Evolutionary conservation across 2,888 invertebrate genomes (phyloP), one percentile per base, ranked within the genome.

Genomic region (Noctua janthina): DNA sequence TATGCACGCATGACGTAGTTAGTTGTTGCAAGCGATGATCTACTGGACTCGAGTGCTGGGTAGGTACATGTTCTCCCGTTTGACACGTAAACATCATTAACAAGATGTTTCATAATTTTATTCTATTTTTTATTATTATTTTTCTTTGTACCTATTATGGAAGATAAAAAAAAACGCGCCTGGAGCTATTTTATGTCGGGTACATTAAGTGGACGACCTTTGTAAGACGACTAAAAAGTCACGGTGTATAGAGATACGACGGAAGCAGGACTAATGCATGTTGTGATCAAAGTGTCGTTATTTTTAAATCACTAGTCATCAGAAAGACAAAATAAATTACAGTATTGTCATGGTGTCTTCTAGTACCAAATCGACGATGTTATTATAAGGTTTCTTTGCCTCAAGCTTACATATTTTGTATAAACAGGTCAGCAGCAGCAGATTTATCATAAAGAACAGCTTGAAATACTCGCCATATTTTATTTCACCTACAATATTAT

Each of bases 201-300:
- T 29, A 29, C 29, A 29, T 29, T 29, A 29, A 29, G 29, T 29
- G 29, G 29, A 29, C 29, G 29, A 29, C 29, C 29, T 29, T 29
- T 29, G 29, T 29, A 29, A 29, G 29, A 29, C 29, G 1, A 29
- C 29, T 29, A 29, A 29, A 29, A 29, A 29, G 29, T 29, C 29
- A 29, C 29, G 29, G 29, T 29, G 29, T 29, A 29, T 29, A n/a
- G 64, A 46, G 23, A 71, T 72, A 35, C 64, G 23, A 67, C 43
- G 10, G 23, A 4, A 39, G 49, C 20, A 66, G 35, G 39, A 74
- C 68, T 72, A 78, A 81, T 84, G 66, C 46, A 54, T 66, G 70
- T 72, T 66, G 70, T 72, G 62, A 78, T 85, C 76, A 82, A 82
- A 76, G 5, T 78, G 85, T 85, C 75, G 64, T 78, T 81, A 81